Percentiles rank a stretch among this genome's conserved stretches.
Conservation (phyloP, 1,140 invertebrate species). For the Hyles vespertilio region DNA sequence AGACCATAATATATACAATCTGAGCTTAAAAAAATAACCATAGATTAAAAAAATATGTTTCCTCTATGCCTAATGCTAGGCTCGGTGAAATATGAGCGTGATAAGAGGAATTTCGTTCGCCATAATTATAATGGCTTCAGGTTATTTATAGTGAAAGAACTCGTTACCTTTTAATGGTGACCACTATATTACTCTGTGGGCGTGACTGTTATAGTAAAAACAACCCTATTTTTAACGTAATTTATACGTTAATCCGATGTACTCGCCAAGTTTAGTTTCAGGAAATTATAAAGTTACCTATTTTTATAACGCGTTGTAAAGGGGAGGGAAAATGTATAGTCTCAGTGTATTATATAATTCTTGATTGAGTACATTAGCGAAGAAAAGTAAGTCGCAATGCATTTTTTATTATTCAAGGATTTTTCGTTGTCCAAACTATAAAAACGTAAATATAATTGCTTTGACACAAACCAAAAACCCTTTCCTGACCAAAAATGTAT, state of each 20-base stretch:
- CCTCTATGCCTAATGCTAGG: constrained; percentile 56
- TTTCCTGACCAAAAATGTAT: neutral
- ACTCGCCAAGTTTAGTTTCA: neutral
- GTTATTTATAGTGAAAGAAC: constrained; percentile 59
- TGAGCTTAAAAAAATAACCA: too few species aligned
- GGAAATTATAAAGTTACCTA: constrained; percentile 1
- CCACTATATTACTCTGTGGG: constrained; percentile 60
- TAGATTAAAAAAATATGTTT: constrained; percentile 14
- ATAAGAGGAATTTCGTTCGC: constrained; percentile 62
- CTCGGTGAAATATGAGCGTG: constrained; percentile 59
- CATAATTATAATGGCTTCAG: constrained; percentile 58
- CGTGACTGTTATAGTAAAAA: constrained; percentile 32
- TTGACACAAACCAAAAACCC: neutral
- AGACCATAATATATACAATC: too few species aligned
- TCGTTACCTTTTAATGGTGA: constrained; percentile 60
- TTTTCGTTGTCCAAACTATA: too few species aligned
- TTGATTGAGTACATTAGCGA: neutral
- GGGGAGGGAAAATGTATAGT: neutral
- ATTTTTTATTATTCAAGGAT: too few species aligned
- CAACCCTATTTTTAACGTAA: constrained; percentile 25
- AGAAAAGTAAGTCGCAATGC: too few species aligned
- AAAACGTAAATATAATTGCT: too few species aligned
- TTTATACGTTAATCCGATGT: constrained; percentile 14
- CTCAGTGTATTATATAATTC: neutral
- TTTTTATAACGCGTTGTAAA: neutral